Evolutionary conservation across 2,113 vertebrate genomes (phyloP).

Genomic region (Acinonyx jubatus): DNA sequence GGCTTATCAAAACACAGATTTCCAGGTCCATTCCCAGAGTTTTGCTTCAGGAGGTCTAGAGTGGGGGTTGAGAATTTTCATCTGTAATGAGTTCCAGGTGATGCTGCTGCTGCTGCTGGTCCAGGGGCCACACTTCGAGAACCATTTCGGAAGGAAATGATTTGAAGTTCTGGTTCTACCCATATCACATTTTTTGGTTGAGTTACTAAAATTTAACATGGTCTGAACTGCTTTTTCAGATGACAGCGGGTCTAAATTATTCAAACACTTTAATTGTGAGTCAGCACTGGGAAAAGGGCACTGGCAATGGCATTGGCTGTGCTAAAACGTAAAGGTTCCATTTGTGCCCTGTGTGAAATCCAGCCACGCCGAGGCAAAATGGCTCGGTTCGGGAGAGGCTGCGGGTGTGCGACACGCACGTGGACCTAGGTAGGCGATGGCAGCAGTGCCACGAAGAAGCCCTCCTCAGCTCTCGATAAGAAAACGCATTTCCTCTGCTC

Average conservation of each 20-base stretch:
- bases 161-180: neutral
- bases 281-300: neutral
- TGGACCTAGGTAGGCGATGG: neutral
- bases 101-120: neutral
- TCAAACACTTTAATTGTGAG: neutral
- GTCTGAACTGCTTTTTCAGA: neutral
- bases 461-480: neutral
- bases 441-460: neutral
- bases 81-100: neutral
- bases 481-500: neutral
- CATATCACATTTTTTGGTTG: neutral
- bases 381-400: neutral
- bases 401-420: neutral
- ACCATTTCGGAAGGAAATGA: neutral
- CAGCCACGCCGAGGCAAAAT: neutral
- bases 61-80: neutral
- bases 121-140: neutral
- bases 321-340: neutral
- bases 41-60: neutral
- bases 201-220: neutral
- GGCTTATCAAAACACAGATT: neutral
- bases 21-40: neutral
- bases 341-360: no score
- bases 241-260: neutral
- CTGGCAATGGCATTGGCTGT: accelerated